Evolutionary conservation across 23 tunicate genomes (phyloP).

Genomic region (Trididemnum clinides): DNA sequence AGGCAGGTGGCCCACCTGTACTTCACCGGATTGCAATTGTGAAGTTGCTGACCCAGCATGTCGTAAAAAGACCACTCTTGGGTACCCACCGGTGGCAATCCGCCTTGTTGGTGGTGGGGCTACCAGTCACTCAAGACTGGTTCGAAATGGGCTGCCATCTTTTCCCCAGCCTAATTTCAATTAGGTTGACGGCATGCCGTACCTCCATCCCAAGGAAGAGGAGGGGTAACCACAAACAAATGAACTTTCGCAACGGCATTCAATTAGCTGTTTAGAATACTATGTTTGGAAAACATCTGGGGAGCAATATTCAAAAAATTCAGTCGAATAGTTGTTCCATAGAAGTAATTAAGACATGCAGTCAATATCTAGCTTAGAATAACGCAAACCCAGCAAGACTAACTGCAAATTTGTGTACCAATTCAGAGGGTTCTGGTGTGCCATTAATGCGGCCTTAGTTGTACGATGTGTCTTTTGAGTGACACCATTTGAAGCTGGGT

Average conservation of each 20-base stretch:
- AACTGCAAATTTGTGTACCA: slow-evolving; percentile 10
- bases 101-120: too few relatives aligned
- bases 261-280: not conserved
- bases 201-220: too few relatives aligned
- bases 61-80: too few relatives aligned
- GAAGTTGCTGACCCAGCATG: too few relatives aligned
- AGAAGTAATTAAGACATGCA: not conserved
- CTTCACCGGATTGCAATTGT: too few relatives aligned
- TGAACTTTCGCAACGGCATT: not conserved
- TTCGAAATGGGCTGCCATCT: too few relatives aligned
- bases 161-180: too few relatives aligned
- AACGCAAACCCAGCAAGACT: slow-evolving; percentile 19
- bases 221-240: too few relatives aligned
- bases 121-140: too few relatives aligned
- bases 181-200: too few relatives aligned
- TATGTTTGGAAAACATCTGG: not conserved
- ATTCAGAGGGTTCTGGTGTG: slow-evolving; percentile 6
- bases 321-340: not conserved
- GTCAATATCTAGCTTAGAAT: not conserved
- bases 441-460: slow-evolving; percentile 10
- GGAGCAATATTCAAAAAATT: not conserved
- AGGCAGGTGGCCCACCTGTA: too few relatives aligned
- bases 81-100: not conserved
- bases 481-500: not conserved
- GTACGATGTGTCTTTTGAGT: not conserved